Conservation (phyloP, 2,113 vertebrate species). For the Sardina pilchardus region DNA sequence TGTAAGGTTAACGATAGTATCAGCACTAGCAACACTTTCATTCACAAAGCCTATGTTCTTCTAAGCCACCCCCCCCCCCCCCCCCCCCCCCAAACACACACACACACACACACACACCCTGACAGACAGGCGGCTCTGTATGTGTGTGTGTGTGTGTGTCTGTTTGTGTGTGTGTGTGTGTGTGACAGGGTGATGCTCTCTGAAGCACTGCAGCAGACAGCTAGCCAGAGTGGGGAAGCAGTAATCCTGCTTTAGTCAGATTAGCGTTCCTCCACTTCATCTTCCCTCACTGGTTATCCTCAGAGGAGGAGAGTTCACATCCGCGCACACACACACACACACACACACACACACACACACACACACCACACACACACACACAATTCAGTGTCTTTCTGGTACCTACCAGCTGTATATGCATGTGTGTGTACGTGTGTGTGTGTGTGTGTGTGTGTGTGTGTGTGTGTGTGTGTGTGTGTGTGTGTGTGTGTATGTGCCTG, state of each 20-base stretch:
- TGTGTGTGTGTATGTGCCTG: neutral
- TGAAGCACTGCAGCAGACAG: constrained; percentile 33
- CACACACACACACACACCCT: constrained; percentile 14
- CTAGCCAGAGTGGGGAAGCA: constrained; percentile 46
- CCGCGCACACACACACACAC: neutral
- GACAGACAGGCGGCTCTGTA: constrained; percentile 23
- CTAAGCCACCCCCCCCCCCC: neutral
- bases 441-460: neutral
- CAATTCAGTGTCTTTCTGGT: constrained; percentile 54
- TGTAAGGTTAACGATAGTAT: constrained; percentile 29
- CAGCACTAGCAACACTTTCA: constrained; percentile 39
- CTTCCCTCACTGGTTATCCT: constrained; percentile 52
- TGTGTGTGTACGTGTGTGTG: neutral
- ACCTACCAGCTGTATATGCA: constrained; percentile 14
- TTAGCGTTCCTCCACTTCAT: constrained; percentile 49
- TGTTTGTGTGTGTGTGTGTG: too few relatives aligned
- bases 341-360: constrained; percentile 6
- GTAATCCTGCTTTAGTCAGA: constrained; percentile 73
- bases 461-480: neutral
- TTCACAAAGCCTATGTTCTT: constrained; percentile 35
- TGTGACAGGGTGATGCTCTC: constrained; percentile 35
- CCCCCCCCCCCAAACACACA: neutral
- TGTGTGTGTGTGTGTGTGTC: constrained; percentile 31
- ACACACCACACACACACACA: neutral
- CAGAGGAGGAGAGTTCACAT: constrained; percentile 46